phyloP scores from a whole-genome alignment of 2,113 vertebrate species.

The Proteles cristata region DNA sequence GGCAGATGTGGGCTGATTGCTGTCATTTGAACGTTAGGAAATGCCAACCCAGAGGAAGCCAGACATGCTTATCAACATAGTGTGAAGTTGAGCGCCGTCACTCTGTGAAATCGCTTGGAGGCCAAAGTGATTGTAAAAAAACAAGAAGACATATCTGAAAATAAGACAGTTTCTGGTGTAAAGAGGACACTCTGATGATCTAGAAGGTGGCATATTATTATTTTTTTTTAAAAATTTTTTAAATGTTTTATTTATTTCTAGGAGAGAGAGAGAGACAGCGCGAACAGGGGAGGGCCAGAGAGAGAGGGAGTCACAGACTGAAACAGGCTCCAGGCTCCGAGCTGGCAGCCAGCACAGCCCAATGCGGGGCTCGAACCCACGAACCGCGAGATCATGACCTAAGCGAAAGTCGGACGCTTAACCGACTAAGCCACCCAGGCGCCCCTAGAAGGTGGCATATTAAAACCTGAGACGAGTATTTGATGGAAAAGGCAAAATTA shows the following conservation, averaged over 20 bases:
- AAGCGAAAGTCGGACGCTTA: too few species aligned
- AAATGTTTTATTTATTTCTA: too few species aligned
- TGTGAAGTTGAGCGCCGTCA: constrained; percentile 29
- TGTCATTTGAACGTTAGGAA: constrained; percentile 53
- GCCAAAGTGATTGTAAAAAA: not conserved
- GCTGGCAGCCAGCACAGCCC: too few species aligned
- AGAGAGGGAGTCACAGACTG: too few species aligned
- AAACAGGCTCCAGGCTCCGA: too few species aligned
- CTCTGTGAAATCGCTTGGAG: constrained; percentile 10
- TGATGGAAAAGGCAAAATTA: constrained; percentile 36
- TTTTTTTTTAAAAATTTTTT: too few species aligned
- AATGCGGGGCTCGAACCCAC: too few species aligned
- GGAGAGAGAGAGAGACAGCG: too few species aligned
- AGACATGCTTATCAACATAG: constrained; percentile 2
- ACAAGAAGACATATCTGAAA: constrained; percentile 1
- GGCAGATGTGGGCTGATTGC: constrained; percentile 9
- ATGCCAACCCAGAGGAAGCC: constrained; percentile 31
- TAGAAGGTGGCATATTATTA: constrained; percentile 3
- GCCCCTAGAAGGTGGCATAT: not conserved
- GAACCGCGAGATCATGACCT: too few species aligned
- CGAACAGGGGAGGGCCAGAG: too few species aligned
- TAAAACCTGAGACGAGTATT: constrained; percentile 27
- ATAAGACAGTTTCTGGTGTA: constrained; percentile 28
- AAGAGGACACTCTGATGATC: not conserved
- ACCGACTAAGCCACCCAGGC: too few species aligned